Conservation (phyloP, 2,113 vertebrate species). For the Cinclus cinclus region DNA sequence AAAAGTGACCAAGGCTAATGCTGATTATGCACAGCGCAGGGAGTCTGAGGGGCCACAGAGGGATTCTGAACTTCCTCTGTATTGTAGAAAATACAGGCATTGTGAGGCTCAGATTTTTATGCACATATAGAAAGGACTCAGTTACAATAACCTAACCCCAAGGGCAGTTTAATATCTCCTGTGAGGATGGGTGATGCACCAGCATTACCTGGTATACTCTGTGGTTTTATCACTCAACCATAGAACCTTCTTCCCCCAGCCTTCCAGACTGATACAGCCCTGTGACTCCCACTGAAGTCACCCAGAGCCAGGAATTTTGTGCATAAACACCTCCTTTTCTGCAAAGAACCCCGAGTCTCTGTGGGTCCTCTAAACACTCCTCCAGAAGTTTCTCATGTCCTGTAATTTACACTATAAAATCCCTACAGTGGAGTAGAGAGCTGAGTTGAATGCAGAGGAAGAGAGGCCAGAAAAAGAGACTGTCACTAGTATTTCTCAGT, state of each 20-base stretch:
- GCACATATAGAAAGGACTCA: fast-evolving
- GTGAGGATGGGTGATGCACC: background rate
- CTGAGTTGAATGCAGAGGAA: background rate
- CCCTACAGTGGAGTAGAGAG: background rate
- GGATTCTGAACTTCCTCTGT: background rate
- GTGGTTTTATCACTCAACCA: background rate
- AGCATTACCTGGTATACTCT: background rate
- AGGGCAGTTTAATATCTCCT: background rate
- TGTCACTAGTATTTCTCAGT: background rate
- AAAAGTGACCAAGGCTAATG: background rate
- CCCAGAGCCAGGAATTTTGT: background rate
- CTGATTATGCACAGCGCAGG: background rate
- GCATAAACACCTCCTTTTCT: background rate
- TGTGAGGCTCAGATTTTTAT: background rate
- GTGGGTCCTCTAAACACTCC: background rate
- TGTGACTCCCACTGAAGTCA: background rate
- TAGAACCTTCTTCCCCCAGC: background rate
- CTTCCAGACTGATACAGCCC: background rate
- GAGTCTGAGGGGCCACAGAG: background rate
- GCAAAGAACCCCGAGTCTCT: background rate
- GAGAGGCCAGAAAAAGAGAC: background rate
- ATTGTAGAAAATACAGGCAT: background rate
- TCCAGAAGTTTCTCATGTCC: background rate
- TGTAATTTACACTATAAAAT: background rate
- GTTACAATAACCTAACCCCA: background rate